Evolutionary conservation across 1,140 invertebrate species (phyloP), one percentile per base, ranked within the genome.

Genomic region (Trichogramma pretiosum): DNA sequence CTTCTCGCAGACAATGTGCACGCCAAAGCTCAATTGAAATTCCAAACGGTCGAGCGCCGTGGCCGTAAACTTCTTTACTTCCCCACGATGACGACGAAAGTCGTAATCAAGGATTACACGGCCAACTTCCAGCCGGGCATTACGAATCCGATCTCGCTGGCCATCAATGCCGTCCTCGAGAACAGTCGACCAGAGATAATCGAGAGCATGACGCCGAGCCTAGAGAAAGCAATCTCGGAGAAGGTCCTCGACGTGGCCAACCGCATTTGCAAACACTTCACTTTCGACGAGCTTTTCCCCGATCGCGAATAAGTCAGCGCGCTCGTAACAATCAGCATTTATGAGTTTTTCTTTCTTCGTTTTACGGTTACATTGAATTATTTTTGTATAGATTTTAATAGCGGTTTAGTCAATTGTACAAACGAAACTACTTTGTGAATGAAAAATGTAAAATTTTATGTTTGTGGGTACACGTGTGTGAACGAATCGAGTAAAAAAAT

Each of bases 241-340:
- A 43, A 39, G 35, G 26, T 64, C 4, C 46, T 69, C 2, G 2
- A 38, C 0, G 2, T 62, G 1, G 4, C 54, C 0, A 70, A 69
- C 21, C 54, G 49, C 7, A 60, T 72, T 10, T 50, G 54, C 45
- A 68, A 62, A 46, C 48, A 58, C 16, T 70, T 64, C 39, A 54
- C 59, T 2, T 72, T 51, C 32, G 63, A 70, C 1, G 63, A 72
- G 41, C 53, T 72, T 4, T 59, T 68, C 9, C 68, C 69, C 5
- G 59, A 72, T 36, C 42, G 51, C 2, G 53, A 55, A 50, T 69
- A 55, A 61, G 16, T 34, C n/a, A n/a, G n/a, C n/a, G n/a, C n/a
- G n/a, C 13, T 30, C 13, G n/a, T 30, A 7, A 30, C 7, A 9
- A 30, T 30, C 7, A 30, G n/a, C n/a, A n/a, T n/a, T n/a, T n/a